Percentiles rank a stretch among this genome's conserved stretches.
Evolutionary conservation across 2,797 vertebrate species (phyloP).

Genomic region (Chiloscyllium punctatum): DNA sequence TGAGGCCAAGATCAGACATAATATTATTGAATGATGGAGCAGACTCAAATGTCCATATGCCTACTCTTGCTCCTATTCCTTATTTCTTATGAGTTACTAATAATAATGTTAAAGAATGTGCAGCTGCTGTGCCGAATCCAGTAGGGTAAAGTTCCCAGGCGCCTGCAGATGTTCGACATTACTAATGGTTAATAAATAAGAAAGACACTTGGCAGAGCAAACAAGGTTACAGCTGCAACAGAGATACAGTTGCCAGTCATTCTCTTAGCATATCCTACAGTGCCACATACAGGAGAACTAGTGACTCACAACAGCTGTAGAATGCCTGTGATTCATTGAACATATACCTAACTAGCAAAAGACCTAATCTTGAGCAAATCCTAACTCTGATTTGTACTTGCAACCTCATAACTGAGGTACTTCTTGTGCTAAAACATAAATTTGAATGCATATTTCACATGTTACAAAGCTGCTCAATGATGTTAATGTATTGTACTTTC

Average conservation of each 20-base stretch:
- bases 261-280: background rate
- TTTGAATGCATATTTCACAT: background rate
- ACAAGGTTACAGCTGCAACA: background rate
- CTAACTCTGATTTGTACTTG: background rate
- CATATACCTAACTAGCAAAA: background rate
- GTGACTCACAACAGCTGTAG: background rate
- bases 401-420: background rate
- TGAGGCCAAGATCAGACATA: background rate
- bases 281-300: constrained; percentile 12
- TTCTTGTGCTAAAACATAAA: background rate
- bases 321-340: background rate
- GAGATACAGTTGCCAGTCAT: background rate
- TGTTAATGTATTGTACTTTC: background rate
- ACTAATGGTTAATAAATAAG: background rate
- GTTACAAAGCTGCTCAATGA: background rate
- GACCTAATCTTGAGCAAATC: background rate
- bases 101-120: background rate
- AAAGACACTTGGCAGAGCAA: background rate
- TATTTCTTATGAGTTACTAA: constrained; percentile 3
- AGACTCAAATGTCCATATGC: background rate
- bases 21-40: background rate
- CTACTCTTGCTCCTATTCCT: background rate
- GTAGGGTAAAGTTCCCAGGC: constrained; percentile 2
- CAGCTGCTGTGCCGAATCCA: background rate
- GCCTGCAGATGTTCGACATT: background rate